Conservation (phyloP, 1,140 invertebrate species). For the Eueides isabella region DNA sequence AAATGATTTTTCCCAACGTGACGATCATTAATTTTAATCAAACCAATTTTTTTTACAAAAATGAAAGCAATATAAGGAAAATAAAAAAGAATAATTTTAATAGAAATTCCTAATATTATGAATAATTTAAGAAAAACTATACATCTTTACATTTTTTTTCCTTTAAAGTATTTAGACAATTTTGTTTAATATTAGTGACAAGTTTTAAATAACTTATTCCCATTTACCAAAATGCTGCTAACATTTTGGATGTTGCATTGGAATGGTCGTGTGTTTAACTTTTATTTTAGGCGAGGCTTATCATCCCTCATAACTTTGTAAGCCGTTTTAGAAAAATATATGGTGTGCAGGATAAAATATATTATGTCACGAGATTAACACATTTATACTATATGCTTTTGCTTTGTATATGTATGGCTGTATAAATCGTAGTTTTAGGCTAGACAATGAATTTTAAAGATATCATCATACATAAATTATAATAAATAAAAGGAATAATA, state of each 20-base stretch:
- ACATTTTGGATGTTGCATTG: conserved; percentile 1
- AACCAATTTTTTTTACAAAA: too few species aligned
- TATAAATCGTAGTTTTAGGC: not conserved
- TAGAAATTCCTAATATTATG: too few species aligned
- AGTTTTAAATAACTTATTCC: not conserved
- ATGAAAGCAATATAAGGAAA: too few species aligned
- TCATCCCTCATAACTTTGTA: conserved; percentile 10
- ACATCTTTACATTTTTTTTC: not conserved
- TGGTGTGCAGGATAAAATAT: not conserved
- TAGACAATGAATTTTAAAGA: not conserved
- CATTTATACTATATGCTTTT: conserved; percentile 10
- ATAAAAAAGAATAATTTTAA: too few species aligned
- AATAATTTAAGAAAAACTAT: too few species aligned
- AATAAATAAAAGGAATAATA: too few species aligned
- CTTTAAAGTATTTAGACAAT: too few species aligned
- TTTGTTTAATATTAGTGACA: too few species aligned
- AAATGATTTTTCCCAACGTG: too few species aligned
- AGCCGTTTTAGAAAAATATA: conserved; percentile 12
- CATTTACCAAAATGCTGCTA: too few species aligned
- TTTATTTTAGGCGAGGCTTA: conserved; percentile 11
- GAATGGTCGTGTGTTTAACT: conserved; percentile 11
- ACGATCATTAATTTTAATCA: too few species aligned
- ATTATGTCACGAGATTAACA: not conserved
- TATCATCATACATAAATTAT: too few species aligned
- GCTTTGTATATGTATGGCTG: not conserved